phyloP scores from a whole-genome alignment of 2,888 invertebrate genomes.

The Flexamia atlantica region DNA sequence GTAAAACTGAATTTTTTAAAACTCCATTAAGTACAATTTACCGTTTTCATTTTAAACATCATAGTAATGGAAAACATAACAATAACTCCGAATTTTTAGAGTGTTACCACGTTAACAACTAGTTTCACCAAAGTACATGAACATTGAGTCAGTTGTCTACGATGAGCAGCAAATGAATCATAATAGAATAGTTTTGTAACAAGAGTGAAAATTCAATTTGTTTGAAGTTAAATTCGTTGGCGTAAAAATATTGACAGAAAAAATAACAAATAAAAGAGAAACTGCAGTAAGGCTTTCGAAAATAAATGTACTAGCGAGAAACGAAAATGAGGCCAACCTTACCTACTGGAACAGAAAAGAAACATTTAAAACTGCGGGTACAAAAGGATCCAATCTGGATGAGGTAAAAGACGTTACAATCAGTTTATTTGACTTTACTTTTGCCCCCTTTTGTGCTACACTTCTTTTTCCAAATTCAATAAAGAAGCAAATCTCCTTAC shows the following conservation, averaged over 20 bases:
- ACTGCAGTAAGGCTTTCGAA: background rate
- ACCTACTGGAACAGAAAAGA: background rate
- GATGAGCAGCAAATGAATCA: no score
- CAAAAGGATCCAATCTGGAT: slow-evolving; percentile 25
- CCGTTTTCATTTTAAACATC: no score
- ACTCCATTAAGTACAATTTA: no score
- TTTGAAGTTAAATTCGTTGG: no score
- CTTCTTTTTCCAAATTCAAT: background rate
- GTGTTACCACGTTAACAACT: no score
- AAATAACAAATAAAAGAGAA: background rate
- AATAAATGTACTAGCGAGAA: background rate
- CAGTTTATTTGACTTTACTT: slow-evolving; percentile 21
- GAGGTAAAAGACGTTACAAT: slow-evolving; percentile 15
- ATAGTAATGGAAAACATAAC: no score
- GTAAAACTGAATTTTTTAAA: no score
- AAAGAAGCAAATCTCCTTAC: background rate
- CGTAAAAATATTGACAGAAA: background rate
- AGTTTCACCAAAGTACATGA: no score
- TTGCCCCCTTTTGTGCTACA: slow-evolving; percentile 25
- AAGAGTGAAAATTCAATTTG: no score
- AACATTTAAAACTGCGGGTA: slow-evolving; percentile 13
- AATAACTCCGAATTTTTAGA: no score
- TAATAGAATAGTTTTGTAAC: no score
- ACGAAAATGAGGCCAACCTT: background rate
- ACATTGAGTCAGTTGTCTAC: no score